Evolutionary conservation across 1,140 invertebrate species (phyloP).

Genomic region (Drosophila hydei): DNA sequence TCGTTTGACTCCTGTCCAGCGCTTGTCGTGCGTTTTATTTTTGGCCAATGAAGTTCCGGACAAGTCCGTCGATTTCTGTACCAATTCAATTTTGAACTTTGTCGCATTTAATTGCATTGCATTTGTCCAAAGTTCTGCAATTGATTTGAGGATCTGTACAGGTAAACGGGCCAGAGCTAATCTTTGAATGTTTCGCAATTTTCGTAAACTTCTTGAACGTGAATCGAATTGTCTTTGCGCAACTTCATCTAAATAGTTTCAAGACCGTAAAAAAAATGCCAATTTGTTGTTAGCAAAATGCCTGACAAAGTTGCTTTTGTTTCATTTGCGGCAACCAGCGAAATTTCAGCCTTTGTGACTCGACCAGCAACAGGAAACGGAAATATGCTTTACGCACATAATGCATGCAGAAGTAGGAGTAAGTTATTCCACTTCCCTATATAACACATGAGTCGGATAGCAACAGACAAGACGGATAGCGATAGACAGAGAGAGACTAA

Average conservation of each 20-base stretch:
- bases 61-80: constrained; percentile 49
- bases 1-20: constrained; percentile 10
- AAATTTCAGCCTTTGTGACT: constrained; percentile 53
- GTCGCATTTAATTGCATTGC: constrained; percentile 81
- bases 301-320: constrained; percentile 24
- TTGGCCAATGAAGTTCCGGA: constrained; percentile 36
- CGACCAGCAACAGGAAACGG: constrained; percentile 44
- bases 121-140: constrained; percentile 64
- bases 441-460: background rate
- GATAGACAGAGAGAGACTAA: background rate
- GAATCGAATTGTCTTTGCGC: constrained; percentile 40
- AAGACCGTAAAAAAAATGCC: background rate
- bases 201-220: constrained; percentile 12
- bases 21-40: constrained; percentile 37
- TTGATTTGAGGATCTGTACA: constrained; percentile 66
- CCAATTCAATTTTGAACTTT: constrained; percentile 78
- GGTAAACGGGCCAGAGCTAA: constrained; percentile 46
- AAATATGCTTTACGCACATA: constrained; percentile 55
- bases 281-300: constrained; percentile 17
- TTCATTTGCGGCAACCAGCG: constrained; percentile 23
- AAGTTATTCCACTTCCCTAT: background rate
- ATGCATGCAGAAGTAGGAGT: constrained; percentile 27
- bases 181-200: constrained; percentile 33
- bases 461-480: background rate
- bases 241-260: constrained; percentile 39